phyloP scores from a whole-genome alignment of 2,888 invertebrate genomes.

The Drosophila gaucha region DNA sequence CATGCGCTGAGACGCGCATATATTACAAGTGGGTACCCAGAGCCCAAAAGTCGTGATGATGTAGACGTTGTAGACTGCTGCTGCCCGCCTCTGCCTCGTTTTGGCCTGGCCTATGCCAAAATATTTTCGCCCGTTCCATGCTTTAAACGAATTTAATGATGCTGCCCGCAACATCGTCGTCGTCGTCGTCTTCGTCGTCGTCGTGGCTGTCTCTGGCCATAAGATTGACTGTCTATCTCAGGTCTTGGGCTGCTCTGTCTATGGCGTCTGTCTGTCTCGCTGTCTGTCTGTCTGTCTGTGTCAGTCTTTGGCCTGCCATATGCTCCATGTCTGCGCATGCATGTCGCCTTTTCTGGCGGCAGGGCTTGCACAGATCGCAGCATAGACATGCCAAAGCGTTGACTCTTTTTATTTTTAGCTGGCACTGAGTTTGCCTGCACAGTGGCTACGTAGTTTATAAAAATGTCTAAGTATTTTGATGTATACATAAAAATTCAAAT shows the following conservation, averaged over 20 bases:
- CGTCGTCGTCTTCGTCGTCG: constrained; percentile 47
- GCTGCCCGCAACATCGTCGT: constrained; percentile 58
- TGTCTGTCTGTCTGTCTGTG: constrained; percentile 30
- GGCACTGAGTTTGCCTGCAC: constrained; percentile 64
- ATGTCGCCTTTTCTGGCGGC: constrained; percentile 70
- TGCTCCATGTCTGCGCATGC: constrained; percentile 66
- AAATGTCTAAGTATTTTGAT: too few relatives aligned
- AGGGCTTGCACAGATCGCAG: constrained; percentile 56
- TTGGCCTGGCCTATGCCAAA: constrained; percentile 65
- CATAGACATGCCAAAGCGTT: constrained; percentile 77
- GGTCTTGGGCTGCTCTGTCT: constrained; percentile 34
- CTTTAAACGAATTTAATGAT: constrained; percentile 79
- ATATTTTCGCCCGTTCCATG: constrained; percentile 57
- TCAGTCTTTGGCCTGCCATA: constrained; percentile 47
- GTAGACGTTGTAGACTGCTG: constrained; percentile 52
- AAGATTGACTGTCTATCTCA: constrained; percentile 80
- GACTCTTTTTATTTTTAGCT: constrained; percentile 78
- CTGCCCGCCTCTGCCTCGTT: constrained; percentile 21
- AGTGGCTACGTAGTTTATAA: constrained; percentile 20
- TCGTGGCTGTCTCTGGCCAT: constrained; percentile 63
- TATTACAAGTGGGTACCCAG: constrained; percentile 63
- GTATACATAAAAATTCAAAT: not conserved
- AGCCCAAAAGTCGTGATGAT: constrained; percentile 74
- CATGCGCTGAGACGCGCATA: constrained; percentile 58
- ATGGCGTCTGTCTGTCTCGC: constrained; percentile 15